Evolutionary conservation across 2,888 invertebrate species (phyloP).

Genomic region (Nomada hirtipes): DNA sequence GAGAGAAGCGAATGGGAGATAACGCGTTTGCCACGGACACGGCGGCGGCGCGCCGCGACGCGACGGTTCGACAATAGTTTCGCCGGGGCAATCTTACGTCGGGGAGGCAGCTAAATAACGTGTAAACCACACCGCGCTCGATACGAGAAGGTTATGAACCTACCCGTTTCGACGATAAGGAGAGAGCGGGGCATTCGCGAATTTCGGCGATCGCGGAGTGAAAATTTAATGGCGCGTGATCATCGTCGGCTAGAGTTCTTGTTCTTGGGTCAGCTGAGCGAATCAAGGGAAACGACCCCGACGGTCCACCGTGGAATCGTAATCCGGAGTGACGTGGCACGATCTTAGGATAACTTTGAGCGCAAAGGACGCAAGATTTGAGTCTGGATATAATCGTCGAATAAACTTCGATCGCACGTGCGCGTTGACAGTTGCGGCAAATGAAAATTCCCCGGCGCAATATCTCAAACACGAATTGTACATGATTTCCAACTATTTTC

Average conservation of each 20-base stretch:
- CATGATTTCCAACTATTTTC: background rate
- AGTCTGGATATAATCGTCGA: too few relatives aligned
- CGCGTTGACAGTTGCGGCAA: too few relatives aligned
- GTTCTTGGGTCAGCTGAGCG: background rate
- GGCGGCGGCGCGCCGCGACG: background rate
- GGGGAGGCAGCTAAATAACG: conserved; percentile 74
- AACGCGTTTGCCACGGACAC: background rate
- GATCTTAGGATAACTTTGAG: too few relatives aligned
- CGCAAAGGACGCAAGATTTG: too few relatives aligned
- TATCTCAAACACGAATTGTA: too few relatives aligned
- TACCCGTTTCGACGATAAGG: conserved; percentile 66
- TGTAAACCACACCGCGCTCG: conserved; percentile 74
- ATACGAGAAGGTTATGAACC: conserved; percentile 74
- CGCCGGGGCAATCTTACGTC: conserved; percentile 42
- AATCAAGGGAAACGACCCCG: conserved; percentile 21
- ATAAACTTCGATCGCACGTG: too few relatives aligned
- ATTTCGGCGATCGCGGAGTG: conserved; percentile 59
- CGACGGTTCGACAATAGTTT: conserved; percentile 61
- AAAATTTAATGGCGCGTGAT: conserved; percentile 69
- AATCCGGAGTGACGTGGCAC: background rate
- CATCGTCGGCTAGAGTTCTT: conserved; percentile 15
- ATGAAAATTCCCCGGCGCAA: too few relatives aligned
- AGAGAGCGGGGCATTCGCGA: conserved; percentile 57
- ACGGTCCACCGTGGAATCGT: conserved; percentile 17
- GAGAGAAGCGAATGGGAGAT: background rate